Conservation (phyloP, 2,888 invertebrate species). For the Cabera pusaria region DNA sequence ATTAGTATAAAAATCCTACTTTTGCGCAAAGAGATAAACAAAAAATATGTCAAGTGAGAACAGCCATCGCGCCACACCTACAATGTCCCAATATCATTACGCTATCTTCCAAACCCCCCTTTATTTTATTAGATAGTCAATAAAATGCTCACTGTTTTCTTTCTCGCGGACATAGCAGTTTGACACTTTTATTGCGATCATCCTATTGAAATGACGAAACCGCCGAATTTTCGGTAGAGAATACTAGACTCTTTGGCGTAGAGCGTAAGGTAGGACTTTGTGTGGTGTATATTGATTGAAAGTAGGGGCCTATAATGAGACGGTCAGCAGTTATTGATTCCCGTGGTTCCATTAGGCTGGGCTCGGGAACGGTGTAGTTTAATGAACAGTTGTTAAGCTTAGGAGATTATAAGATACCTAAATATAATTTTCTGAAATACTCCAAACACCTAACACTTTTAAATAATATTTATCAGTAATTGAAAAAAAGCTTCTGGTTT, state of each 20-base stretch:
- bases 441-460: too few species aligned
- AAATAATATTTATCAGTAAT: too few species aligned
- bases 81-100: slow-evolving; percentile 23
- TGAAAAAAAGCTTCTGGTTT: too few species aligned
- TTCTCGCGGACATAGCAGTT: slow-evolving; percentile 50
- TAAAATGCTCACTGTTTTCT: slow-evolving; percentile 63
- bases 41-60: too few species aligned
- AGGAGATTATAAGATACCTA: too few species aligned
- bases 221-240: slow-evolving; percentile 1
- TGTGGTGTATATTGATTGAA: slow-evolving; percentile 57
- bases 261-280: slow-evolving; percentile 39
- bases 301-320: slow-evolving; percentile 72
- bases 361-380: slow-evolving; percentile 12
- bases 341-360: slow-evolving; percentile 45
- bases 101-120: slow-evolving; percentile 37
- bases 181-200: slow-evolving; percentile 38
- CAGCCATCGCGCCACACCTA: too few species aligned
- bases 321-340: slow-evolving; percentile 81
- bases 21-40: too few species aligned
- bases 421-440: too few species aligned
- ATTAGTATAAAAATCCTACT: too few species aligned
- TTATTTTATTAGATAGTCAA: slow-evolving; percentile 65
- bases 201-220: slow-evolving; percentile 21
- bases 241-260: slow-evolving; percentile 12
- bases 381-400: slow-evolving; percentile 5